Evolutionary conservation across 2,113 vertebrate genomes (phyloP).

Genomic region (Hypanus sabinus): DNA sequence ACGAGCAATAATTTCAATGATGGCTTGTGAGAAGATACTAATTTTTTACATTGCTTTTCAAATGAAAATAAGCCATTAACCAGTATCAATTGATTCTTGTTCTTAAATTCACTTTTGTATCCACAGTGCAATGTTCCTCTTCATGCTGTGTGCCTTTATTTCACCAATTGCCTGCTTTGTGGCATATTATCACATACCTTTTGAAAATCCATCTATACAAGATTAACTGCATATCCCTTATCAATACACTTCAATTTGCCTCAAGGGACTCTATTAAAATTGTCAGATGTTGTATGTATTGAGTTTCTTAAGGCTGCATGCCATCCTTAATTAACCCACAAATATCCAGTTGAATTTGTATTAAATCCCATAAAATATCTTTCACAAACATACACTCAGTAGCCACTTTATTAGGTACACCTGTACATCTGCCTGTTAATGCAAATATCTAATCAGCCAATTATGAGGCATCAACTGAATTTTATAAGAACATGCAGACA

Average conservation of each 20-base stretch:
- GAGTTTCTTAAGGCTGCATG: neutral
- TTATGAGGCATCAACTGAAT: too few species aligned
- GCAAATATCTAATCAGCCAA: too few species aligned
- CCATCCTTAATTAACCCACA: neutral
- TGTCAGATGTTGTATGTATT: neutral
- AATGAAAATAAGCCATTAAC: neutral
- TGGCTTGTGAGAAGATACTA: neutral
- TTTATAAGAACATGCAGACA: too few species aligned
- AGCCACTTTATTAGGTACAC: too few species aligned
- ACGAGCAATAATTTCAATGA: neutral
- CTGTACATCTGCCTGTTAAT: too few species aligned
- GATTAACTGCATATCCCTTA: conserved; percentile 19
- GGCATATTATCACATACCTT: neutral
- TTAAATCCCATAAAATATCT: neutral
- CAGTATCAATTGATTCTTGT: neutral
- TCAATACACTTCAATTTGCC: conserved; percentile 27
- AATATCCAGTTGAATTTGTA: neutral
- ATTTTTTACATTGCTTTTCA: neutral
- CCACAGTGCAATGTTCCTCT: neutral
- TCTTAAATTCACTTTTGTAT: neutral
- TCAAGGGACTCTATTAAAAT: neutral
- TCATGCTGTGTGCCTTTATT: neutral
- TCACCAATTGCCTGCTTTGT: neutral
- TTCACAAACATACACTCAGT: neutral
- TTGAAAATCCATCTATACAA: conserved; percentile 31